These are phyloP conservation scores for Mastacembelus armatus DNA, from an alignment of 2,797 vertebrate genomes.

Conservation along the genomic window DNA sequence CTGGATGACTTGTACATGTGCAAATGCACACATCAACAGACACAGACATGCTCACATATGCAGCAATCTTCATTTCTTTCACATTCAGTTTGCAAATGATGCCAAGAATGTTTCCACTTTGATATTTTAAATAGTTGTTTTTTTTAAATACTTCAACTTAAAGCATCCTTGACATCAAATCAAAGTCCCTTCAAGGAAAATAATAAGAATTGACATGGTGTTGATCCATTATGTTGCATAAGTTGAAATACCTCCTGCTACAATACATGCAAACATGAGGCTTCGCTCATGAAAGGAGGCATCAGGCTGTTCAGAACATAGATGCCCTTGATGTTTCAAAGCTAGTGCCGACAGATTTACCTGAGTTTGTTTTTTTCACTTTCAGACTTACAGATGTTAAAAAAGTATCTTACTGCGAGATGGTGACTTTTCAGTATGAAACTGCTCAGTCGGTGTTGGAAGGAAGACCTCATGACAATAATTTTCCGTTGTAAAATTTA, in stretches of 20 bases:
- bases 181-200: conserved; percentile 38
- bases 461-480: too few relatives aligned
- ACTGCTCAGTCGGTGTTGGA: too few relatives aligned
- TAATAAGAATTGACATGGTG: conserved; percentile 27
- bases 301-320: conserved; percentile 29
- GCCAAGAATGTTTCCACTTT: conserved; percentile 27
- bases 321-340: conserved; percentile 50
- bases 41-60: not conserved
- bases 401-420: not conserved
- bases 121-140: conserved; percentile 8
- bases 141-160: not conserved
- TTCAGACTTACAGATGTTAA: not conserved
- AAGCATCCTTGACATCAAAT: conserved; percentile 34
- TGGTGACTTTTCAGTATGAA: too few relatives aligned
- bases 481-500: too few relatives aligned
- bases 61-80: conserved; percentile 18
- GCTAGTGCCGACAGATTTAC: conserved; percentile 8
- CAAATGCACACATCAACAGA: conserved; percentile 1
- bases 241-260: conserved; percentile 41
- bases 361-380: not conserved
- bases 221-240: conserved; percentile 14
- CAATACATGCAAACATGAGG: conserved; percentile 25
- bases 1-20: conserved; percentile 29
- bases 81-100: conserved; percentile 33
- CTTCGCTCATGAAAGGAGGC: conserved; percentile 25